Percentiles rank a stretch among this genome's conserved stretches.
Evolutionary conservation across 1,140 invertebrate species (phyloP).

Genomic region (Formica exsecta): DNA sequence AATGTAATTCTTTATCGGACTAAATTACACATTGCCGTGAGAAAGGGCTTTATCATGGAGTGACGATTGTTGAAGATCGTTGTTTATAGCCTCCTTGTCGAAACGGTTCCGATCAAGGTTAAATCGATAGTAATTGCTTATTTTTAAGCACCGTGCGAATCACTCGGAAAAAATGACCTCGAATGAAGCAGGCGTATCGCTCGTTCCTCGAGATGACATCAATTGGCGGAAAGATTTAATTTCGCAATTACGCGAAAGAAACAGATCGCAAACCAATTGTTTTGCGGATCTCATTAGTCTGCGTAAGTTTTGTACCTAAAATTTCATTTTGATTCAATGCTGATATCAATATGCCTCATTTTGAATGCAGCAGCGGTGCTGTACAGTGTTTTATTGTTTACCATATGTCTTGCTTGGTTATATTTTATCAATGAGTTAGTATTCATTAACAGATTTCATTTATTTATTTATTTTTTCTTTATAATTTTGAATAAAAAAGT

Average conservation of each 20-base stretch:
- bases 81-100: constrained; percentile 40
- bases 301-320: constrained; percentile 85
- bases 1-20: constrained; percentile 15
- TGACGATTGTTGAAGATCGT: constrained; percentile 44
- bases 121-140: constrained; percentile 40
- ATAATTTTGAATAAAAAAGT: background rate
- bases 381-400: background rate
- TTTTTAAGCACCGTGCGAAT: background rate
- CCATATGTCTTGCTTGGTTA: constrained; percentile 24
- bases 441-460: background rate
- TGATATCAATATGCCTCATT: background rate
- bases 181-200: constrained; percentile 70
- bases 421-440: background rate
- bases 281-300: constrained; percentile 89
- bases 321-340: background rate
- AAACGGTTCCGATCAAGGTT: constrained; percentile 64
- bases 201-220: constrained; percentile 78
- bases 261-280: constrained; percentile 87
- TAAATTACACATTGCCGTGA: constrained; percentile 2
- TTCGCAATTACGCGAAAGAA: constrained; percentile 87
- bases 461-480: background rate
- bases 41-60: constrained; percentile 2
- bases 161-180: constrained; percentile 76
- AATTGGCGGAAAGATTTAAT: constrained; percentile 88
- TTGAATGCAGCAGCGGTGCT: background rate